Evolutionary conservation across 2,888 invertebrate genomes (phyloP).

Genomic region (Theretra japonica): DNA sequence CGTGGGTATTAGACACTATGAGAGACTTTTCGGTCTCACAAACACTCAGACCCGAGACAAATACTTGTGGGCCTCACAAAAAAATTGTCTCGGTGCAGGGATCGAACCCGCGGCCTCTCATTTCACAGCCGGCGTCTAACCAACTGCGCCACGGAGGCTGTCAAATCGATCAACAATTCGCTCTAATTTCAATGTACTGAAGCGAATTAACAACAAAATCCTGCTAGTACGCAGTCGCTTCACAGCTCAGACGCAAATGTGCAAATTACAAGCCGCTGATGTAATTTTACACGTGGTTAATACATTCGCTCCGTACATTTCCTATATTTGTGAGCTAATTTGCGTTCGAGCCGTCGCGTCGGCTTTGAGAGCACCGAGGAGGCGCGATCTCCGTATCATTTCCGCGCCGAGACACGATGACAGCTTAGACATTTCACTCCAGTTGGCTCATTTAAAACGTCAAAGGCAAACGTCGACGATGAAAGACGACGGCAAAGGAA

Average conservation of each 20-base stretch:
- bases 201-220: background rate
- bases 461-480: conserved; percentile 37
- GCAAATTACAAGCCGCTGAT: background rate
- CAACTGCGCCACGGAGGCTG: too few relatives aligned
- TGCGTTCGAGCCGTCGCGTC: conserved; percentile 35
- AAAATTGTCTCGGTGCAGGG: too few relatives aligned
- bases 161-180: too few relatives aligned
- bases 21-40: too few relatives aligned
- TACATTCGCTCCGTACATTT: conserved; percentile 35
- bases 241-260: background rate
- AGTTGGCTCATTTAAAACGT: conserved; percentile 47
- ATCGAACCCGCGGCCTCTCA: too few relatives aligned
- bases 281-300: conserved; percentile 26
- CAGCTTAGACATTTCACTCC: conserved; percentile 39
- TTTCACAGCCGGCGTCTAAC: too few relatives aligned
- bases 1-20: too few relatives aligned
- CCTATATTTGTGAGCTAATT: conserved; percentile 47
- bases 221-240: background rate
- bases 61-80: too few relatives aligned
- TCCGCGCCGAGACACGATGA: conserved; percentile 44
- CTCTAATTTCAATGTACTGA: too few relatives aligned
- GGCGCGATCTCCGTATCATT: conserved; percentile 43
- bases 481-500: conserved; percentile 27
- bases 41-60: too few relatives aligned
- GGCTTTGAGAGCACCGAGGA: background rate